Evolutionary conservation across 2,113 vertebrate species (phyloP), one percentile per base, ranked within the genome.

Genomic region (Dunckerocampus dactyliophorus): DNA sequence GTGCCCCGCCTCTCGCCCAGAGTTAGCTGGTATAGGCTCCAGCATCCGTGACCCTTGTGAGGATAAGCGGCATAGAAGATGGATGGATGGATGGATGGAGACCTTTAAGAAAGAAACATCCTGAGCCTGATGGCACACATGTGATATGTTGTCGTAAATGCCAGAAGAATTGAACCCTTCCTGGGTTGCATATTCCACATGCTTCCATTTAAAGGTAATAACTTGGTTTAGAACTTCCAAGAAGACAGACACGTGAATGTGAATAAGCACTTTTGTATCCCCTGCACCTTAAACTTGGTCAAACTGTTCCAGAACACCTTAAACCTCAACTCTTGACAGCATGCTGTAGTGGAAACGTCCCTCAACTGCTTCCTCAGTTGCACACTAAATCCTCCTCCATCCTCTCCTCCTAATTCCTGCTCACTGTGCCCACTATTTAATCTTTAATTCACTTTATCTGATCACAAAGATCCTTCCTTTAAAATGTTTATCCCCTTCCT

Each of bases 361-460:
- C 50, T 59, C 54, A 46, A 57, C n/a, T n/a, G 4, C 43, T 20
- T 46, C 46, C 20, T 54, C 54, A 45, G 31, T 5, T 34, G 31
- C 31, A 34, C 31, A 34, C 31, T 34, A 34, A 4, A 34, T 65
- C 48, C 54, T 64, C 60, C 59, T 54, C 53, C 42, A 72, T 76
- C 76, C 72, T 17, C 24, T 60, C 62, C 64, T 71, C 47, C 46
- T 71, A 43, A 66, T 62, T 59, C 42, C 57, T 31, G 62, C 59
- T 62, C 22, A 17, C 53, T 51, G 19, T 39, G 3, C 72, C 69
- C 17, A 28, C 20, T 62, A 69, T 75, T 65, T 79, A 50, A 60
- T 71, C 74, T 59, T 69, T 66, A 64, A 31, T 75, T 79, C 50
- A 49, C 67, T 58, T 77, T 67, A 69, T 75, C 69, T 80, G 73